Base-by-base conservation (phyloP, 2,797 vertebrate genomes). In the Notolepis coatsorum region DNA sequence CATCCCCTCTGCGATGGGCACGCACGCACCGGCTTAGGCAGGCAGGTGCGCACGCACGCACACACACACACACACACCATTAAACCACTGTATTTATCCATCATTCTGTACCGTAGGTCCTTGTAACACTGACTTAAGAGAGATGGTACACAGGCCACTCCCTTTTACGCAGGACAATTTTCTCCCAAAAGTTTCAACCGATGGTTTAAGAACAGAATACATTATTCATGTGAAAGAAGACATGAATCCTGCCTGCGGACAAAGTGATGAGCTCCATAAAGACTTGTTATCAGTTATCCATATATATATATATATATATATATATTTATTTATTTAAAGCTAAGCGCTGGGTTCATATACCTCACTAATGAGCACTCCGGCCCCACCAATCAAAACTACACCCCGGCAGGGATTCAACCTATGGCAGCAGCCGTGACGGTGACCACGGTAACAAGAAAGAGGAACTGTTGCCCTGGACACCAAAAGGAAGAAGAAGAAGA, bases 361-460 rank as follows among this genome's bases (percentile, higher is more conserved):
- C 65, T 66, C 61, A 20, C 41, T 84, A 83, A 87, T 55, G 80
- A 82, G 65, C 27, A 2, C 30, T 24, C 10, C 49, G 65, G 66
- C 73, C 71, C 57, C 66, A 81, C 72, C 79, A 84, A 82, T 86
- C 80, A 68, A n/a, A 72, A 45, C 54, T 15, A 33, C 65, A 61
- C 53, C 56, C 71, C 65, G 73, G 42, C 50, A 41, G 45, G 59
- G 58, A 71, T 68, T 68, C 71, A 54, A 79, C 68, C 76, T 74
- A 81, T 86, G 70, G 79, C 69, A 81, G 80, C 71, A 64, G 58
- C 73, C 4, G 20, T 50, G 55, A 76, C 48, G 77, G 86, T 88
- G 87, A 79, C 79, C 80, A 74, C 69, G 80, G 84, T 71, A 85
- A 91, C 77, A 54, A 80, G 67, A 79, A 37, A 37, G 61, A 65